phyloP scores from a whole-genome alignment of 2,797 vertebrate species.

The Gymnodraco acuticeps region DNA sequence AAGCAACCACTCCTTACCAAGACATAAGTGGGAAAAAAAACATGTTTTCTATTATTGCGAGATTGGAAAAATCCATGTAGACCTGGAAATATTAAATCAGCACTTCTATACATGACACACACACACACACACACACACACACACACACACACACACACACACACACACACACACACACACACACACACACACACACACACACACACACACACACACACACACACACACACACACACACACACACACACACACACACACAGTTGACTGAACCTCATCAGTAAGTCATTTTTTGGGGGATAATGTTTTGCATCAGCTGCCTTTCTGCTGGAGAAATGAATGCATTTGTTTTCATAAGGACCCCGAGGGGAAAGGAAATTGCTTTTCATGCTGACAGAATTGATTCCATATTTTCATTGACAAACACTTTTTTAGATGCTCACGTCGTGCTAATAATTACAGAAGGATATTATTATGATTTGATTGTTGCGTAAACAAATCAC shows the following conservation, averaged over 20 bases:
- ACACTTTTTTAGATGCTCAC: constrained; percentile 57
- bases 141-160: constrained; percentile 8
- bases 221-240: constrained; percentile 7
- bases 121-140: background rate
- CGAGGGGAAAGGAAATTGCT: constrained; percentile 72
- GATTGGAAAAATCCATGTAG: constrained; percentile 49
- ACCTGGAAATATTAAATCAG: constrained; percentile 40
- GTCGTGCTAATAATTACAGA: constrained; percentile 25
- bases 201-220: constrained; percentile 13
- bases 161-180: constrained; percentile 45
- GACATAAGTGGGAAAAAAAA: constrained; percentile 52
- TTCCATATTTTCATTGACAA: constrained; percentile 52
- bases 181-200: constrained; percentile 42
- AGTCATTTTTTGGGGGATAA: constrained; percentile 63
- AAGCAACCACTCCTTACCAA: constrained; percentile 42
- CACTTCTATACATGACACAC: constrained; percentile 33
- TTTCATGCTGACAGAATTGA: constrained; percentile 73
- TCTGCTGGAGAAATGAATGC: constrained; percentile 68
- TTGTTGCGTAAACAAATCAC: constrained; percentile 28
- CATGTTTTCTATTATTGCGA: constrained; percentile 44
- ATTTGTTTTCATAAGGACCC: constrained; percentile 78
- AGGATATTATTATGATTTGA: constrained; percentile 36
- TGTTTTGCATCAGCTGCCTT: constrained; percentile 70
- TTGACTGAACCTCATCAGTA: constrained; percentile 75
- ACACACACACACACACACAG: constrained; percentile 52